A percentile compares a stretch with the other conserved stretches of the same genome.
phyloP scores from a whole-genome alignment of 2,797 vertebrate species.

The Galago senegalensis region DNA sequence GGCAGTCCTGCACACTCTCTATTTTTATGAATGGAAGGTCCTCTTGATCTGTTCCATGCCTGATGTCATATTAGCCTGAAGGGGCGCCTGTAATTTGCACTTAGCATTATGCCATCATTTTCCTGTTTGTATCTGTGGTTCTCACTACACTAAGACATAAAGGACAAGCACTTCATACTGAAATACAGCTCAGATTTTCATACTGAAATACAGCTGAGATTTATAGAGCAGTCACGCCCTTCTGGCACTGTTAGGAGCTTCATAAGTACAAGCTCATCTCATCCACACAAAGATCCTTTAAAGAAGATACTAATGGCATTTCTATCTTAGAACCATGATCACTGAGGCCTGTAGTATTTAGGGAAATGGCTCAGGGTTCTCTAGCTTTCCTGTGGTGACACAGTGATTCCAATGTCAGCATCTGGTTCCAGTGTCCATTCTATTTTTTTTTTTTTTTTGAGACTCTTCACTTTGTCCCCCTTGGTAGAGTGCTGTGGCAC shows the following conservation, averaged over 20 bases:
- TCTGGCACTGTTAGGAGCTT: background rate
- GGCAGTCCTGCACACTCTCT: background rate
- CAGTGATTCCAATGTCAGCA: background rate
- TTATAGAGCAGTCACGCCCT: background rate
- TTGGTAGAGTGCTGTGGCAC: too few relatives aligned
- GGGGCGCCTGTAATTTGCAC: background rate
- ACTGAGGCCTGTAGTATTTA: background rate
- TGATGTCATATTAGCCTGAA: background rate
- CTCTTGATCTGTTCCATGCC: background rate
- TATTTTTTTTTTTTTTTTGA: too few relatives aligned
- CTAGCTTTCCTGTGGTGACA: background rate
- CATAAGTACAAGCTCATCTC: background rate
- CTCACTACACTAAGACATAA: background rate
- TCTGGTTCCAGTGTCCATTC: background rate
- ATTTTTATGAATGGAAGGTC: constrained; percentile 33
- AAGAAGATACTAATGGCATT: background rate
- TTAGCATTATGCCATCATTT: background rate
- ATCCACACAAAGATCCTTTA: background rate
- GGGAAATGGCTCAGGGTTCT: background rate
- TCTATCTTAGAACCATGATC: background rate
- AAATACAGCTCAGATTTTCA: background rate
- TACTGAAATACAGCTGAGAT: background rate
- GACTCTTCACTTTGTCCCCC: too few relatives aligned
- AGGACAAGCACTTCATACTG: background rate
- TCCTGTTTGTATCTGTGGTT: background rate